phyloP scores from a whole-genome alignment of 1,140 invertebrate species.

The Drosophila mayri region DNA sequence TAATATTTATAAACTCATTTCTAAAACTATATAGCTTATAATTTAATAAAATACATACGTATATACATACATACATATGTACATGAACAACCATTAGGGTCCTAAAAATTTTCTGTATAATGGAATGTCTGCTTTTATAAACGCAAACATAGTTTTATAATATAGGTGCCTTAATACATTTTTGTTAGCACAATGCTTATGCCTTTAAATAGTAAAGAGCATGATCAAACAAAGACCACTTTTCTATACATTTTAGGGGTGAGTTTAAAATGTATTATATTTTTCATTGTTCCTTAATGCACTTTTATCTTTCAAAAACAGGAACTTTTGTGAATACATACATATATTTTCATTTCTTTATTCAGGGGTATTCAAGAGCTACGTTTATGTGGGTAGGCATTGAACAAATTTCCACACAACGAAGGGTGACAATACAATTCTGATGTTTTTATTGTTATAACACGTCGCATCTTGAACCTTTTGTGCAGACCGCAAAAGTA shows the following conservation, averaged over 20 bases:
- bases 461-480: conserved; percentile 73
- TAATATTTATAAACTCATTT: too few species aligned
- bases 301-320: conserved; percentile 80
- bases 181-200: conserved; percentile 62
- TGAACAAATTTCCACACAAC: conserved; percentile 63
- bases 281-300: conserved; percentile 74
- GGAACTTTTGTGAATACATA: conserved; percentile 63
- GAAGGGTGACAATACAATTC: conserved; percentile 79
- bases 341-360: conserved; percentile 57
- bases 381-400: conserved; percentile 69
- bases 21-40: too few species aligned
- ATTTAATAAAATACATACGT: not conserved
- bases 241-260: conserved; percentile 71
- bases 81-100: not conserved
- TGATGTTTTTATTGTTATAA: conserved; percentile 82
- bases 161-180: conserved; percentile 58
- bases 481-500: conserved; percentile 69
- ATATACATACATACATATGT: not conserved
- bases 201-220: conserved; percentile 62
- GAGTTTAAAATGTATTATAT: conserved; percentile 77
- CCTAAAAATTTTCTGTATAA: not conserved
- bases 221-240: conserved; percentile 76
- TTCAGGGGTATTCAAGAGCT: conserved; percentile 73
- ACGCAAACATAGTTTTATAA: conserved; percentile 53
- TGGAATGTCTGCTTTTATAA: conserved; percentile 11